These are phyloP conservation scores for Ormyrus rosae DNA, from an alignment of 2,888 invertebrate genomes.

Conservation along the genomic window DNA sequence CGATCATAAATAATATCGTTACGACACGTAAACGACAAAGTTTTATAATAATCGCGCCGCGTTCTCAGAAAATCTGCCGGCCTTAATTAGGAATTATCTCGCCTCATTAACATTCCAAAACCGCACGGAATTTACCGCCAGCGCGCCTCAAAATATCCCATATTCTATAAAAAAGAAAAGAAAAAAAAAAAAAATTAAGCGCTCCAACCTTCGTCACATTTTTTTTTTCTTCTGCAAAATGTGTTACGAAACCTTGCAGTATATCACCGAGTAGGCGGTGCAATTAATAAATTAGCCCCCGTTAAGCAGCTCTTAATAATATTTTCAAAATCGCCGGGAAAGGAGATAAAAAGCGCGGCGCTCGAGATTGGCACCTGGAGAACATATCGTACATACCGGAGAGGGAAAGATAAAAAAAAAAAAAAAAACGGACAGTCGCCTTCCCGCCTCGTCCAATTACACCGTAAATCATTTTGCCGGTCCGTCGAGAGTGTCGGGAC, in stretches of 20 bases:
- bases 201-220: no score
- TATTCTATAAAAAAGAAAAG: conserved; percentile 4
- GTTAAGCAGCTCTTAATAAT: not conserved
- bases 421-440: conserved; percentile 7
- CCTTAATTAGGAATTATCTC: conserved; percentile 29
- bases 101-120: conserved; percentile 23
- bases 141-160: not conserved
- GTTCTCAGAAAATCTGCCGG: no score
- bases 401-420: no score
- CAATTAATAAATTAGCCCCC: not conserved
- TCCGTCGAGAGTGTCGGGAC: conserved; percentile 52
- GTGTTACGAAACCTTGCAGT: no score
- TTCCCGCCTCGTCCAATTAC: conserved; percentile 60
- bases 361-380: no score
- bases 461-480: conserved; percentile 61
- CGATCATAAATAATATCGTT: no score
- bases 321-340: not conserved
- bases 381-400: no score
- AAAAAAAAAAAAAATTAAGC: no score
- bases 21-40: no score
- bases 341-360: not conserved
- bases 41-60: no score
- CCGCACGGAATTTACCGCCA: not conserved
- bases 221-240: no score
- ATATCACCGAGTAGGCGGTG: not conserved